These are phyloP conservation scores for Aix galericulata DNA, from an alignment of 2,113 vertebrate species.

Conservation along the genomic window DNA sequence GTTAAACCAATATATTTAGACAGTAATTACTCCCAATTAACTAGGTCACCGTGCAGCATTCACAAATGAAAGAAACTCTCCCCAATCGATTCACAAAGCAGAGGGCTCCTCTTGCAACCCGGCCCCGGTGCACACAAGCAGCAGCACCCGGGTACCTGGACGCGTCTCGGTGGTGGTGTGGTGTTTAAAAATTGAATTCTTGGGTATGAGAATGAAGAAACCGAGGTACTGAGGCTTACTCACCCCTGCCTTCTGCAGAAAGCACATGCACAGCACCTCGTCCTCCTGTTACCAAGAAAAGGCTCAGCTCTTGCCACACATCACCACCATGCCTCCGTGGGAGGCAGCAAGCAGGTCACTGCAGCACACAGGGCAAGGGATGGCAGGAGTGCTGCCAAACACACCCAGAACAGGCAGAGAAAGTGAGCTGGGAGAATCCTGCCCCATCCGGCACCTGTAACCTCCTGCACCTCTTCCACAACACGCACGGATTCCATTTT, in stretches of 20 bases:
- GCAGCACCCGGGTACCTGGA: not conserved
- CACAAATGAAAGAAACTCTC: not conserved
- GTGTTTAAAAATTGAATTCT: not conserved
- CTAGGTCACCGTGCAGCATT: not conserved
- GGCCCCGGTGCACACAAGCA: not conserved
- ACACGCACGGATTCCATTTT: fast-evolving
- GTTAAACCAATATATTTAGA: constrained; percentile 28
- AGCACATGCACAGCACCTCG: not conserved
- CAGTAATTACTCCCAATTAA: constrained; percentile 48
- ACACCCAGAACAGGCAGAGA: not conserved
- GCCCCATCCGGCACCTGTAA: not conserved
- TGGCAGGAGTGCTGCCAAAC: not conserved
- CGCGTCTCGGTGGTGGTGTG: not conserved
- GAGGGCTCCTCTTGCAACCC: not conserved
- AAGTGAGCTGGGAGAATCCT: not conserved
- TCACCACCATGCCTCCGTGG: too few species aligned
- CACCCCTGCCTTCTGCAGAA: not conserved
- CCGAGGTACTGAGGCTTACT: not conserved
- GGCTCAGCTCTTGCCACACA: not conserved
- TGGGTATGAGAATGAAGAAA: not conserved
- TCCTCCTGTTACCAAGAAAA: not conserved
- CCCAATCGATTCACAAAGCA: not conserved
- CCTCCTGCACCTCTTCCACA: not conserved
- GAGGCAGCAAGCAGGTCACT: not conserved
- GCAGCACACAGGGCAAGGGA: fast-evolving